Conservation (phyloP, 2,797 vertebrate species). For the Sus cebifrons region DNA sequence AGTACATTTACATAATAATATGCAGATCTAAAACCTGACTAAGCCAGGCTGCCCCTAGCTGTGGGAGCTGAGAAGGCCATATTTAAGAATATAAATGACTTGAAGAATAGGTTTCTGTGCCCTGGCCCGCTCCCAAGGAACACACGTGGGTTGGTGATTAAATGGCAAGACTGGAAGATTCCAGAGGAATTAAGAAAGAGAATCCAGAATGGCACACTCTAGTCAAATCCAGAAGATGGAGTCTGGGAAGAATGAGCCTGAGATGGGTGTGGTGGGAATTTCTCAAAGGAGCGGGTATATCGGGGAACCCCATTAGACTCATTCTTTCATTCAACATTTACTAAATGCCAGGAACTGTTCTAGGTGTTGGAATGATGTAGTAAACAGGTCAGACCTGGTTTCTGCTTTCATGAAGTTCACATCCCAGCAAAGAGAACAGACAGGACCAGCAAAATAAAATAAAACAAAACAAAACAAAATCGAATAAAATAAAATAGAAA, state of each 20-base stretch:
- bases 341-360: background rate
- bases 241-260: background rate
- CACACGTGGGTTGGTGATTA: conserved; percentile 50
- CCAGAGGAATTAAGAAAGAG: conserved; percentile 62
- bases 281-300: background rate
- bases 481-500: no score
- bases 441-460: background rate
- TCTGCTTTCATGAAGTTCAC: background rate
- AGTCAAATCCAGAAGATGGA: conserved; percentile 48
- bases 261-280: background rate
- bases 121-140: conserved; percentile 73
- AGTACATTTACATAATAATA: conserved; percentile 86
- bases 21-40: conserved; percentile 84
- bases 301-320: background rate
- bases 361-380: no score
- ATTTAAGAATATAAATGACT: conserved; percentile 86
- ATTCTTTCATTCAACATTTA: background rate
- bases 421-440: background rate
- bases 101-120: conserved; percentile 68
- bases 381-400: background rate
- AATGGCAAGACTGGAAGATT: conserved; percentile 66
- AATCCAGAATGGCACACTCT: background rate
- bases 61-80: conserved; percentile 79
- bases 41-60: conserved; percentile 80
- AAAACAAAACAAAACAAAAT: no score